These are phyloP conservation scores for Oreochromis tanganicae DNA, from an alignment of 2,113 vertebrate genomes.

Conservation along the genomic window DNA sequence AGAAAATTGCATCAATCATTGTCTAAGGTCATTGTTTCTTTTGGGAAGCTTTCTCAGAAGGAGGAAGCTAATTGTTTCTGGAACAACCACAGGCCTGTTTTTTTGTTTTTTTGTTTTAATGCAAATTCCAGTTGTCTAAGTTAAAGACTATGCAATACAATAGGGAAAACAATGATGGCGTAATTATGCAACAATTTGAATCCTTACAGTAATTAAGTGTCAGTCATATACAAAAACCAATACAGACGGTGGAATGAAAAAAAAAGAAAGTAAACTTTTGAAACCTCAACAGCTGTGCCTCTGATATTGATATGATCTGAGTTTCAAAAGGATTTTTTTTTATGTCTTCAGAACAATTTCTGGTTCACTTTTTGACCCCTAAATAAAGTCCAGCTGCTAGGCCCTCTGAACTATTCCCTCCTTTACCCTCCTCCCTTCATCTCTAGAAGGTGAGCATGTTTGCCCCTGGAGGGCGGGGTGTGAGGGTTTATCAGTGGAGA, in stretches of 20 bases:
- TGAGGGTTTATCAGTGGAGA: slow-evolving; percentile 9
- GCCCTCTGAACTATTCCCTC: slow-evolving; percentile 53
- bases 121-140: slow-evolving; percentile 5
- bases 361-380: slow-evolving; percentile 63
- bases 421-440: slow-evolving; percentile 7
- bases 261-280: not conserved
- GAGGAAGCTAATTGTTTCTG: not conserved
- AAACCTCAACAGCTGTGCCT: slow-evolving; percentile 14
- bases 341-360: slow-evolving; percentile 58
- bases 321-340: slow-evolving; percentile 64
- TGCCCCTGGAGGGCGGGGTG: slow-evolving; percentile 24
- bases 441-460: slow-evolving; percentile 50
- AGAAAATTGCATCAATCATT: slow-evolving; percentile 35
- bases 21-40: slow-evolving; percentile 10
- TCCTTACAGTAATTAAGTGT: slow-evolving; percentile 1
- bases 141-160: not conserved
- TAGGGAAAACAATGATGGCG: not conserved
- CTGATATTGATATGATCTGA: slow-evolving; percentile 61
- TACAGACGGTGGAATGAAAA: not conserved
- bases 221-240: not conserved
- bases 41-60: slow-evolving; percentile 4
- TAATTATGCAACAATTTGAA: slow-evolving; percentile 9
- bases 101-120: not conserved
- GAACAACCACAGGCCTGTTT: not conserved
- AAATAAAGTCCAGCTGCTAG: slow-evolving; percentile 69